Evolutionary conservation across 2,888 invertebrate species (phyloP), one percentile per base, ranked within the genome.

Genomic region (Globia sparganii): DNA sequence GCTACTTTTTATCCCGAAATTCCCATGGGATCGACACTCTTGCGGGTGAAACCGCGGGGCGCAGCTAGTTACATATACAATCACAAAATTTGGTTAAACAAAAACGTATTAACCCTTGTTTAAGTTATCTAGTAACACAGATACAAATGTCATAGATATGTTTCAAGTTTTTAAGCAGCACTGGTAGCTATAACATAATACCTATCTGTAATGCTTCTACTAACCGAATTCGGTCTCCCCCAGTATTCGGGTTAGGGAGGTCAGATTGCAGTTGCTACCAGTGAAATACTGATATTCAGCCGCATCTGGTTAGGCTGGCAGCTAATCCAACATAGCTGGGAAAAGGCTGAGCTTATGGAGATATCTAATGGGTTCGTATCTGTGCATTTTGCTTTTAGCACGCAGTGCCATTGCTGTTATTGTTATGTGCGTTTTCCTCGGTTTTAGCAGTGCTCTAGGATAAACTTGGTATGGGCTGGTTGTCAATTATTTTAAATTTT

Each of bases 221-320:
- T 56, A 61, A 83, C 78, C 71, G 65, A 83, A 71, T 71, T 83
- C 25, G 83, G 80, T 78, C 40, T 61, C 40, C 83, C 83, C 40
- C 46, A 80, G 66, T 56, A 80, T 80, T 78, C 4, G 13, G 83
- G 83, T 83, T 66, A 70, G 28, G 1, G 46, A 59, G 83, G 83
- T 83, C 69, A 83, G 71, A 70, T 80, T 78, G 11, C 70, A 65
- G 28, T 31, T 4, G 49, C 15, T 56, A 21, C n/a, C 8, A 56
- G 21, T 66, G 71, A 78, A 83, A 83, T 83, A 56, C 80, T 66
- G 71, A 66, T 71, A 66, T 71, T 78, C 71, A 46, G 66, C 78
- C 83, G 15, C 71, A 83, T 28, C 0, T 71, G 46, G 71, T 71
- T 34, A 46, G 59, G 4, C 25, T 66, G 66, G 80, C 28, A 61